A percentile compares a stretch with the other conserved stretches of the same genome.
phyloP scores from a whole-genome alignment of 1,140 invertebrate genomes.

The Anagrus nilaparvatae region DNA sequence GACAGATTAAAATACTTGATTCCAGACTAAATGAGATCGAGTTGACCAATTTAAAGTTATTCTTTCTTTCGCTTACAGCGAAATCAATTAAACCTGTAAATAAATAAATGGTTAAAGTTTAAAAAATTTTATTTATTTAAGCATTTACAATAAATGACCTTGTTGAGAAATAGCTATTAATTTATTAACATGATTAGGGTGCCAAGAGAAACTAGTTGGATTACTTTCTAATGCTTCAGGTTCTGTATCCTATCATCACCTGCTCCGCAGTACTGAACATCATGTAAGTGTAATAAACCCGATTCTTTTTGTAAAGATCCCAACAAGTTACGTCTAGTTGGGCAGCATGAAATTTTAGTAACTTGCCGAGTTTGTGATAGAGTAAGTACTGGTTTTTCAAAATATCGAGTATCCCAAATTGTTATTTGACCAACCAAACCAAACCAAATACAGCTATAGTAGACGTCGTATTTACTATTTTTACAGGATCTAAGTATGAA shows the following conservation, averaged over 20 bases:
- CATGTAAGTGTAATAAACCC: conserved; percentile 64
- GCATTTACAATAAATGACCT: too few relatives aligned
- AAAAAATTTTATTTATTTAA: too few relatives aligned
- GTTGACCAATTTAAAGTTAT: too few relatives aligned
- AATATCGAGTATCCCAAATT: conserved; percentile 80
- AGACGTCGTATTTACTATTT: conserved; percentile 58
- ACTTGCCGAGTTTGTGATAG: conserved; percentile 60
- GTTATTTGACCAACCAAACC: conserved; percentile 65
- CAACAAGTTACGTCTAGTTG: conserved; percentile 72
- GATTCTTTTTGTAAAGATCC: conserved; percentile 63
- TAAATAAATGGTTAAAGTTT: background rate
- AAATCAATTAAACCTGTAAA: too few relatives aligned
- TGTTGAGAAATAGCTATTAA: conserved; percentile 57
- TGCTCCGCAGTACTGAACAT: conserved; percentile 64
- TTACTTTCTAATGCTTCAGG: conserved; percentile 58
- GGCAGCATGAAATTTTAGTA: conserved; percentile 75
- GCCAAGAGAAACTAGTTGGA: conserved; percentile 70
- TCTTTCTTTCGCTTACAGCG: too few relatives aligned
- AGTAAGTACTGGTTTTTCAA: conserved; percentile 73
- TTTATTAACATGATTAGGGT: conserved; percentile 66
- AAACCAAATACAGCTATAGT: conserved; percentile 79
- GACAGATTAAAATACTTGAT: too few relatives aligned
- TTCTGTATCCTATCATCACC: conserved; percentile 58
- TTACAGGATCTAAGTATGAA: conserved; percentile 51
- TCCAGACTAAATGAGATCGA: too few relatives aligned